phyloP scores from a whole-genome alignment of 2,797 vertebrate genomes.

The Poeciliopsis gracilis region DNA sequence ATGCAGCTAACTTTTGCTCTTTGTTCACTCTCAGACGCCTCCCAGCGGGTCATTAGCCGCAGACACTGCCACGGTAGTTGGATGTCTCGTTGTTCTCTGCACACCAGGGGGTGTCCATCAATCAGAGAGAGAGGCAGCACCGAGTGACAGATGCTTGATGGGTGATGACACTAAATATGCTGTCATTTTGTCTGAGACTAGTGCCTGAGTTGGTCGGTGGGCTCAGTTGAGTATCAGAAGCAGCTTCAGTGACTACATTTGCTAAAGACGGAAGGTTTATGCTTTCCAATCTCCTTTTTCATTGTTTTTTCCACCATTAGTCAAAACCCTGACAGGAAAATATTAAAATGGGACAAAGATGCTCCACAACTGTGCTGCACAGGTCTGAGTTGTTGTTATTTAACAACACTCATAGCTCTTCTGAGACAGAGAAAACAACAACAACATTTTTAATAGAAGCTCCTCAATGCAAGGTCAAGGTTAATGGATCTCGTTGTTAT shows the following conservation, averaged over 20 bases:
- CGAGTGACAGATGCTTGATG: conserved; percentile 69
- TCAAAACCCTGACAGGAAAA: conserved; percentile 14
- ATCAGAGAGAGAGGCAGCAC: conserved; percentile 61
- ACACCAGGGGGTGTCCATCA: conserved; percentile 69
- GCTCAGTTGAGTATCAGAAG: conserved; percentile 44
- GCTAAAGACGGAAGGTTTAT: conserved; percentile 11
- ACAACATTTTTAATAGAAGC: background rate
- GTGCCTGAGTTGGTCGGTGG: conserved; percentile 47
- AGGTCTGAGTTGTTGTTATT: conserved; percentile 26
- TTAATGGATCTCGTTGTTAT: conserved; percentile 51
- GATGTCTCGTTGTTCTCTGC: conserved; percentile 45
- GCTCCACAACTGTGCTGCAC: conserved; percentile 18
- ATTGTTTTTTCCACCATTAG: background rate
- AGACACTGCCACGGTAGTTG: conserved; percentile 49
- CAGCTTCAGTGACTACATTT: conserved; percentile 17
- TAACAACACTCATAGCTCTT: conserved; percentile 11
- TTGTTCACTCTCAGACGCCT: conserved; percentile 40
- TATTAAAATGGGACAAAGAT: conserved; percentile 16
- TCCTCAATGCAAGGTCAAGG: conserved; percentile 46
- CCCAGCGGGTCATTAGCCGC: conserved; percentile 61
- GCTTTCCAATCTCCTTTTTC: conserved; percentile 4
- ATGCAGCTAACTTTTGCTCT: conserved; percentile 41
- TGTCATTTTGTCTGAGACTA: conserved; percentile 62
- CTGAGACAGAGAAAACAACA: background rate
- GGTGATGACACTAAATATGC: conserved; percentile 70